Base-by-base conservation (phyloP, 1,140 invertebrate genomes). In the Calephelis nemesis region DNA sequence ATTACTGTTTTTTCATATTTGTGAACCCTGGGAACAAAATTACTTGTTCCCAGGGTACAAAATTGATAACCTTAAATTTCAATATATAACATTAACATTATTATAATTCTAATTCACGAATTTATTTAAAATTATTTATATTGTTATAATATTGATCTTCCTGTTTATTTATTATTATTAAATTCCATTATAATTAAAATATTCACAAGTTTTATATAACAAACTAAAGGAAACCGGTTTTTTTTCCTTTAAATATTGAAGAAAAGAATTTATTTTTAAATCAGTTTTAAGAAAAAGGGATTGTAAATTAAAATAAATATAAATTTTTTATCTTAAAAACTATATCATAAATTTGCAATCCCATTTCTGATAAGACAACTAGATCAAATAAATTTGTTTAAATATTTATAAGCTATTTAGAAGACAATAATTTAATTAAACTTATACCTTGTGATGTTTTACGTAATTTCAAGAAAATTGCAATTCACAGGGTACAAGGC, bases 341-440 rank as follows among this genome's bases (percentile, higher is more conserved):
- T 19, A 19, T 19, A 54, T 54, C 30, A 39, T 30, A 30, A 30
- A 30, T 30, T 11, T 58, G 52, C 15, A 15, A 58, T 58, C 52
- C 52, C 52, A 58, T 30, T 30, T 58, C 11, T 39, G 19, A 54
- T 79, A 78, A 76, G 81, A 73, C 73, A 76, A 77, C 72, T 87
- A 88, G 86, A 88, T 88, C 86, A 88, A 88, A 88, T 83, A 81
- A 85, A 82, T 80, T 82, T 83, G 85, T 78, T 69, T 73, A 74
- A 54, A 76, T 74, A 65, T 72, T 63, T 70, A 70, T 78, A 78
- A 82, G 74, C 69, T 74, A 81, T 54, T n/a, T n/a, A n/a, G n/a
- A n/a, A n/a, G n/a, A n/a, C n/a, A 19, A 54, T 54, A 54, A 54
- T 19, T 54, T 19, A 54, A 10, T 15, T 54, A 10, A 19, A 62